These are phyloP conservation scores for Azemiops feae DNA, from an alignment of 2,113 vertebrate genomes.

Conservation along the genomic window DNA sequence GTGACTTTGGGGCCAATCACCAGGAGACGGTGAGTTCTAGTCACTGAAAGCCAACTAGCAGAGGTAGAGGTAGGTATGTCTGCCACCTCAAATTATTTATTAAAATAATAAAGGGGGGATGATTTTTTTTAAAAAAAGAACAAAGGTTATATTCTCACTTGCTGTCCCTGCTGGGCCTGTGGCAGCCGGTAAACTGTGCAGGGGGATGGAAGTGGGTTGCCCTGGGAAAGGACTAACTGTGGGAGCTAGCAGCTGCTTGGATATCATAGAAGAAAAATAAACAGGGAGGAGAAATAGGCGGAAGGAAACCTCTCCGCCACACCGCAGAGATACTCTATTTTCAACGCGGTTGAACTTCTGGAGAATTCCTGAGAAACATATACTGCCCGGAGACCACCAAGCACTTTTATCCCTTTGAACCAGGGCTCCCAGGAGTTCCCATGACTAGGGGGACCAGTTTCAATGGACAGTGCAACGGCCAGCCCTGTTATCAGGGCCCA, in stretches of 20 bases:
- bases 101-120: not conserved
- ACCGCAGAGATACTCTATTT: not conserved
- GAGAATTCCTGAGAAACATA: not conserved
- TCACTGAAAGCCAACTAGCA: too few relatives aligned
- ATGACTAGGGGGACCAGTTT: not conserved
- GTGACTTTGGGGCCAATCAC: too few relatives aligned
- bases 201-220: conserved; percentile 82
- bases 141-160: conserved; percentile 68
- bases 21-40: too few relatives aligned
- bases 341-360: not conserved
- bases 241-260: conserved; percentile 92
- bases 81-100: not conserved
- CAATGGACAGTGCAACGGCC: not conserved
- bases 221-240: conserved; percentile 87
- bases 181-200: conserved; percentile 89
- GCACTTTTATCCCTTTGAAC: not conserved
- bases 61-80: not conserved
- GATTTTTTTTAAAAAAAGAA: not conserved
- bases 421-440: not conserved
- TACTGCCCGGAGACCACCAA: not conserved
- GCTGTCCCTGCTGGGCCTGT: conserved; percentile 87
- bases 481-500: not conserved
- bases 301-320: too few relatives aligned
- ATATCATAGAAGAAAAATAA: conserved; percentile 73
- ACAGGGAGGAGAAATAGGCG: not conserved